Percentiles rank a stretch among this genome's conserved stretches.
These are phyloP conservation scores for Craterocephalus amniculus DNA, from an alignment of 2,797 vertebrate species.

Conservation along the genomic window DNA sequence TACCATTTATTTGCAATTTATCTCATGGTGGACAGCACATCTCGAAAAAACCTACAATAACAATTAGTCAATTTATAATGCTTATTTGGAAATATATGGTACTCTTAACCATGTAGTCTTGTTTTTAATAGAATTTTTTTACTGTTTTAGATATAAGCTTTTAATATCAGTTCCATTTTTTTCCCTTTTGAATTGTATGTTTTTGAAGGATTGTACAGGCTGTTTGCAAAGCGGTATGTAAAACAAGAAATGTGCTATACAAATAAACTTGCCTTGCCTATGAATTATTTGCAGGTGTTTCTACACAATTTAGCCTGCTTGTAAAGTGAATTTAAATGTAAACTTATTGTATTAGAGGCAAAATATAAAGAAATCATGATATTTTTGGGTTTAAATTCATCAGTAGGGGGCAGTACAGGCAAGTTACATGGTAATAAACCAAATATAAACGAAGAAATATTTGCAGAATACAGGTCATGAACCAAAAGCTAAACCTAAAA, in stretches of 20 bases:
- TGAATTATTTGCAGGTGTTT: conserved; percentile 7
- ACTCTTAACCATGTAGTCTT: not conserved
- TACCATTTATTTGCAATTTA: conserved; percentile 22
- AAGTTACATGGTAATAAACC: no score
- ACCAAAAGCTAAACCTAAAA: not conserved
- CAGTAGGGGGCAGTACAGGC: not conserved
- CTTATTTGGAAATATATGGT: not conserved
- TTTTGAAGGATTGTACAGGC: not conserved
- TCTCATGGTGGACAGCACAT: conserved; percentile 11
- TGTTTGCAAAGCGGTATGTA: no score
- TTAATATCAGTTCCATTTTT: not conserved
- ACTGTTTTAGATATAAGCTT: no score
- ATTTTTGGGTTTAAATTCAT: no score
- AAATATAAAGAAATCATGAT: not conserved
- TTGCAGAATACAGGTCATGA: not conserved
- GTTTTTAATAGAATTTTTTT: not conserved
- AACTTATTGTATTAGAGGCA: not conserved
- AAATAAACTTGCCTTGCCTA: no score
- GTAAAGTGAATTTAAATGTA: not conserved
- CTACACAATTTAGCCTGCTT: not conserved
- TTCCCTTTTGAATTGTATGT: not conserved
- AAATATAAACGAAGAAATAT: not conserved
- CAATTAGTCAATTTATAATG: conserved; percentile 30
- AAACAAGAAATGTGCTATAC: no score
- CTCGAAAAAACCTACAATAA: not conserved